Evolutionary conservation across 2,113 vertebrate species (phyloP).

Genomic region (Ptyas mucosa): DNA sequence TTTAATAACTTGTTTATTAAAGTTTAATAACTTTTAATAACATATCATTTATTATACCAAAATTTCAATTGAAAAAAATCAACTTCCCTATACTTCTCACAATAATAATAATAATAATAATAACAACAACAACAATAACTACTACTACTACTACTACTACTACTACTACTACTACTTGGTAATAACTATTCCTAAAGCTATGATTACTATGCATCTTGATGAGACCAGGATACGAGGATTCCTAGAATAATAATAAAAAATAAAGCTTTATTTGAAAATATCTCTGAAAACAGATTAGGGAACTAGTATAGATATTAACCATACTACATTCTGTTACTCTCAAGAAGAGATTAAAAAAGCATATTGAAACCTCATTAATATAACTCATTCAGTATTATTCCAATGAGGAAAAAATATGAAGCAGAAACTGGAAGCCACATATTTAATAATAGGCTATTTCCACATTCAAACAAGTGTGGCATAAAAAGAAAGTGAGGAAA

Average conservation of each 20-base stretch:
- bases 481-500: not conserved
- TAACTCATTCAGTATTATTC: not conserved
- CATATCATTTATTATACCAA: not conserved
- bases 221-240: not conserved
- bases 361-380: not conserved
- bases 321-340: not conserved
- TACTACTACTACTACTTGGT: too few species aligned
- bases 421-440: not conserved
- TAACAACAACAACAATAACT: too few species aligned
- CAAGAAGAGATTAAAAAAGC: not conserved
- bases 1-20: not conserved
- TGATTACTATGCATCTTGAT: not conserved
- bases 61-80: not conserved
- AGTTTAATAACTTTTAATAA: too few species aligned
- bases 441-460: not conserved
- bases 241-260: not conserved
- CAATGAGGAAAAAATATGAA: not conserved
- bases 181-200: not conserved
- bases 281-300: not conserved
- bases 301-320: not conserved
- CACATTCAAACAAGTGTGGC: not conserved
- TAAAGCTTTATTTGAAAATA: not conserved
- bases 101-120: not conserved
- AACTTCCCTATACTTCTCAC: not conserved
- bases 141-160: too few species aligned